Conservation (phyloP, 1,140 invertebrate species). For the Phortica variegata region DNA sequence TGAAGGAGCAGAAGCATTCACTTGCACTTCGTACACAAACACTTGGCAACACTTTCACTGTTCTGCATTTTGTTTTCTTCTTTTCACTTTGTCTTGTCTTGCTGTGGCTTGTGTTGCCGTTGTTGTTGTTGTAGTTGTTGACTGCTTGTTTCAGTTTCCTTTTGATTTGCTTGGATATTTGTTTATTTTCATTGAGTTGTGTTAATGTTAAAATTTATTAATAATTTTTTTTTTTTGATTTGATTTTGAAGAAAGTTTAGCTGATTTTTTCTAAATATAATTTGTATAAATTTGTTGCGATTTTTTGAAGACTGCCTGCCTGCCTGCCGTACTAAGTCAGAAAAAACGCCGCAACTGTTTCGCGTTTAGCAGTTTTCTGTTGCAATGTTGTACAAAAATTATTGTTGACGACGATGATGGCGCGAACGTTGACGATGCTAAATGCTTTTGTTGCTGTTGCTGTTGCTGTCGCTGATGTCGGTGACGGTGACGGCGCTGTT, state of each 20-base stretch:
- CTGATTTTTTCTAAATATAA: too few species aligned
- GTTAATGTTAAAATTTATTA: too few species aligned
- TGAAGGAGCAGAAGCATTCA: too few species aligned
- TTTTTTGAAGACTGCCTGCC: slow-evolving; percentile 7
- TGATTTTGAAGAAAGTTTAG: too few species aligned
- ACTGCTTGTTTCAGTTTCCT: slow-evolving; percentile 35
- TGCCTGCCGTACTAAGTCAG: slow-evolving; percentile 36
- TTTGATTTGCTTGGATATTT: slow-evolving; percentile 39
- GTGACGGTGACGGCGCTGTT: slow-evolving; percentile 23
- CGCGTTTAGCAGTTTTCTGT: slow-evolving; percentile 57
- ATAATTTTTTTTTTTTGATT: too few species aligned
- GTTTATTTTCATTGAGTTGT: slow-evolving; percentile 32
- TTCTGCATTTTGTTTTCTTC: too few species aligned
- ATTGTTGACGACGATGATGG: slow-evolving; percentile 45
- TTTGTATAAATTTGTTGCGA: too few species aligned
- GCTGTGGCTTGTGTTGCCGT: slow-evolving; percentile 11
- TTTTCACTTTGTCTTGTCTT: too few species aligned
- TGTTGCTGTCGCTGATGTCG: slow-evolving; percentile 14
- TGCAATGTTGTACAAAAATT: slow-evolving; percentile 52
- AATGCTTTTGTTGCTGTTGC: not conserved
- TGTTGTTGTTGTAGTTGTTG: slow-evolving; percentile 21
- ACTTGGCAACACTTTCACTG: too few species aligned
- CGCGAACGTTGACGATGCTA: slow-evolving; percentile 21
- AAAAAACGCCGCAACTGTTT: slow-evolving; percentile 57
- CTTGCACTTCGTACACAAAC: too few species aligned